Evolutionary conservation across 2,888 invertebrate species (phyloP), one percentile per base, ranked within the genome.

Genomic region (Leptinotarsa juncta): DNA sequence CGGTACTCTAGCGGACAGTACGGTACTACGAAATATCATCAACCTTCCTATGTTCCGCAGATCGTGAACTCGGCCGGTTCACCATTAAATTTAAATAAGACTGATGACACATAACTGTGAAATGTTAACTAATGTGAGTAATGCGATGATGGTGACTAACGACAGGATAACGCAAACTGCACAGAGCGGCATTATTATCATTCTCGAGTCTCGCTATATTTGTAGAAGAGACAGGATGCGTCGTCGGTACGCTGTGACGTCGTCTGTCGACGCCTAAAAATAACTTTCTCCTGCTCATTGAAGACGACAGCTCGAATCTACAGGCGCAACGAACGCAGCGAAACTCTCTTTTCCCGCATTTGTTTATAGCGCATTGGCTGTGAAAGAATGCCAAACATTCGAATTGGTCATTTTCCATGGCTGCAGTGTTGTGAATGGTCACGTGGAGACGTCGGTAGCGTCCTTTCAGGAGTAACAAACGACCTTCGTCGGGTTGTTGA

Each of bases 241-340:
- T 50, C 76, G 77, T 23, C 75, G 77, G 68, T 76, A 79, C 77
- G 77, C 76, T 12, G 60, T 70, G 70, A 73, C 76, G 73, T 76
- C 79, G 68, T 62, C 23, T 48, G 26, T 10, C 51, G 26, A 53
- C 23, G 48, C 57, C 72, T 70, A 20, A 75, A 77, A 77, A 77
- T 77, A 75, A 78, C 78, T 78, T 79, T 79, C 78, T 70, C 77
- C 76, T 49, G 66, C 73, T 78, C 77, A 77, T 79, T 78, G 76
- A 76, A 74, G 68, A 42, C 42, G 42, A 68, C 51, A 16, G 15
- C 14, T 50, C 18, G 20, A 23, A 26, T 42, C 51, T 32, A 10
- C 67, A 12, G 32, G n/a, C 51, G 23, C n/a, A 49, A 23, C 49
- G 67, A 23, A 65, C 42, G 7, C 15, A 65, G 4, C 20, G 42